Percentiles rank a stretch among this genome's conserved stretches.
Conservation (phyloP, 2,888 invertebrate genomes). For the Neoaliturus tenellus region DNA sequence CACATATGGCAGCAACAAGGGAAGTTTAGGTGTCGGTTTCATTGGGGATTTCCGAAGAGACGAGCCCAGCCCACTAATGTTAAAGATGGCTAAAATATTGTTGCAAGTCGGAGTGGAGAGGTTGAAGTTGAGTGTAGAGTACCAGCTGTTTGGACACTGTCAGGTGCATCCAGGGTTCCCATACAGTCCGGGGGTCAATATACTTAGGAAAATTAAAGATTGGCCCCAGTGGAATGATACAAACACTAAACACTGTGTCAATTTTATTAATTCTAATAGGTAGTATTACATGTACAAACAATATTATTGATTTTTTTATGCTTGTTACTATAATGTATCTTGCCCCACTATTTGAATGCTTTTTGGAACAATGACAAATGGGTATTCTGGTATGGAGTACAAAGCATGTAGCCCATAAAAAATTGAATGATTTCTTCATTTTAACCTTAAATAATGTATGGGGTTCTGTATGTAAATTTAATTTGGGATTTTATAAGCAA, state of each 20-base stretch:
- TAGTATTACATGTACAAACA: too few relatives aligned
- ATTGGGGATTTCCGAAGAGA: constrained; percentile 60
- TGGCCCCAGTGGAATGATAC: constrained; percentile 58
- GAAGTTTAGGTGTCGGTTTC: constrained; percentile 56
- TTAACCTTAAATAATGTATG: too few relatives aligned
- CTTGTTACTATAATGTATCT: too few relatives aligned
- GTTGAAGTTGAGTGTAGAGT: constrained; percentile 50
- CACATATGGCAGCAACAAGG: constrained; percentile 71
- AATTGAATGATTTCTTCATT: too few relatives aligned
- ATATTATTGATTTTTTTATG: too few relatives aligned
- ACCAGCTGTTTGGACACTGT: constrained; percentile 53
- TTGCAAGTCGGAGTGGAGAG: constrained; percentile 51
- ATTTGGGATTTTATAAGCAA: too few relatives aligned
- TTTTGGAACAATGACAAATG: too few relatives aligned
- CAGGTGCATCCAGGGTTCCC: constrained; percentile 45
- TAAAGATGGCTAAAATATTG: constrained; percentile 42
- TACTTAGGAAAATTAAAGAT: constrained; percentile 34
- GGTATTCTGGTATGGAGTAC: too few relatives aligned
- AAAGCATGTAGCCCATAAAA: too few relatives aligned
- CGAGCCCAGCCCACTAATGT: constrained; percentile 54
- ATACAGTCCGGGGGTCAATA: constrained; percentile 55
- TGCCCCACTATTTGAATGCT: too few relatives aligned
- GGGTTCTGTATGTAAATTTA: too few relatives aligned
- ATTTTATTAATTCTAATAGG: too few relatives aligned
- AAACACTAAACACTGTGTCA: not conserved